Percentiles rank a stretch among this genome's conserved stretches.
These are phyloP conservation scores for Galago senegalensis DNA, from an alignment of 2,797 vertebrate species.

Conservation along the genomic window DNA sequence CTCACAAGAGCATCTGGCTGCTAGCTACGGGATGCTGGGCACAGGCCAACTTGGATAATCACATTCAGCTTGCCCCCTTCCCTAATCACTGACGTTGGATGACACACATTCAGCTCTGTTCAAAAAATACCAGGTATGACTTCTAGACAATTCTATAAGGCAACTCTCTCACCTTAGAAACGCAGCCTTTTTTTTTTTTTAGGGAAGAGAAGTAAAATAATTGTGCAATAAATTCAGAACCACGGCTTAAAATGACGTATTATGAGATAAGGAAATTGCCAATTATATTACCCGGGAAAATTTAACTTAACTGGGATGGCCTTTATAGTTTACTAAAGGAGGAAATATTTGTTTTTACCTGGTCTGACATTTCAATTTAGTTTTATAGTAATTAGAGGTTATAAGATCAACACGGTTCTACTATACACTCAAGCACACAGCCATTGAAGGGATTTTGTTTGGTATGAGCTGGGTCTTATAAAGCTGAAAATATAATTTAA, in stretches of 20 bases:
- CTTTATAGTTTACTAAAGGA: constrained; percentile 50
- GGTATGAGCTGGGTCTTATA: neutral
- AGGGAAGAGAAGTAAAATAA: constrained; percentile 37
- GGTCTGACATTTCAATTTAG: neutral
- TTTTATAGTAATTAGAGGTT: constrained; percentile 39
- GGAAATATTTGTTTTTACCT: constrained; percentile 28
- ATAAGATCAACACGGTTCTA: neutral
- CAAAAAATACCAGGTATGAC: neutral
- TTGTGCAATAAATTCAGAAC: constrained; percentile 22
- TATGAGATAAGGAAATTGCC: constrained; percentile 49
- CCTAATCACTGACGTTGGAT: neutral
- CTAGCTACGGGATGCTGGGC: constrained; percentile 45
- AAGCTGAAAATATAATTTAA: constrained; percentile 46
- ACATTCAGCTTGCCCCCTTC: constrained; percentile 49
- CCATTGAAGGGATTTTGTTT: neutral
- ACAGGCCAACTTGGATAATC: constrained; percentile 63
- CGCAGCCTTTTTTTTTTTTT: neutral
- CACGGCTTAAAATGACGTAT: constrained; percentile 35
- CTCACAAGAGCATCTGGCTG: constrained; percentile 67
- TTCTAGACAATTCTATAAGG: constrained; percentile 42
- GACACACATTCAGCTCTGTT: constrained; percentile 48
- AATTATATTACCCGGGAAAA: neutral
- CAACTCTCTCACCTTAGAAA: constrained; percentile 13
- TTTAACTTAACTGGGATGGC: constrained; percentile 35
- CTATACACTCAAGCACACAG: neutral